phyloP scores from a whole-genome alignment of 2,113 vertebrate genomes.

The Dolichallabes microphthalmus region DNA sequence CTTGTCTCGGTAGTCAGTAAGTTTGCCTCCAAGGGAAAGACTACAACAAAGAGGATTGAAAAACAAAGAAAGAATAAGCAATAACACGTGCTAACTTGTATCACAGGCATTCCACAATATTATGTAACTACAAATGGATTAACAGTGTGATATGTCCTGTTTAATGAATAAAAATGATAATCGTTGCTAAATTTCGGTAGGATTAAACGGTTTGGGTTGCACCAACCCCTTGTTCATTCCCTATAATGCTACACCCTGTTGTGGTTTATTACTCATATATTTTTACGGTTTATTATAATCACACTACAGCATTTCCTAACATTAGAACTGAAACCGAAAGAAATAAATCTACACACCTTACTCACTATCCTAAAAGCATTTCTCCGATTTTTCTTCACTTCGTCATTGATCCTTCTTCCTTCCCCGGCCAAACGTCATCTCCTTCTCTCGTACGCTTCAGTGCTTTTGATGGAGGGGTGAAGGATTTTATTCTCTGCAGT shows the following conservation, averaged over 20 bases:
- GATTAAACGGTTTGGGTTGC: neutral
- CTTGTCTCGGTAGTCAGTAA: neutral
- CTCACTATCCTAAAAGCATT: neutral
- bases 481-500: constrained; percentile 68
- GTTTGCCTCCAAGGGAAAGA: neutral
- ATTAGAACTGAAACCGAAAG: too few species aligned
- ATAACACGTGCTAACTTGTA: neutral
- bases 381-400: constrained; percentile 17
- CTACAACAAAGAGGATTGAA: neutral
- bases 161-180: neutral
- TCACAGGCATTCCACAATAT: neutral
- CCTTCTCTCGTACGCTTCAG: constrained; percentile 63
- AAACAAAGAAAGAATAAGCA: neutral
- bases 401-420: constrained; percentile 26
- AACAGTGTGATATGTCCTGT: neutral
- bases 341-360: neutral
- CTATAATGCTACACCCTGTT: neutral
- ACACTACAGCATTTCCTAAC: neutral
- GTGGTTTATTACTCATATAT: neutral
- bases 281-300: neutral
- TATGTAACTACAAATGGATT: neutral
- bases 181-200: neutral
- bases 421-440: constrained; percentile 48
- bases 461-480: constrained; percentile 65
- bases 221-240: neutral